phyloP scores from a whole-genome alignment of 2,113 vertebrate species.

The Cepphus grylle region DNA sequence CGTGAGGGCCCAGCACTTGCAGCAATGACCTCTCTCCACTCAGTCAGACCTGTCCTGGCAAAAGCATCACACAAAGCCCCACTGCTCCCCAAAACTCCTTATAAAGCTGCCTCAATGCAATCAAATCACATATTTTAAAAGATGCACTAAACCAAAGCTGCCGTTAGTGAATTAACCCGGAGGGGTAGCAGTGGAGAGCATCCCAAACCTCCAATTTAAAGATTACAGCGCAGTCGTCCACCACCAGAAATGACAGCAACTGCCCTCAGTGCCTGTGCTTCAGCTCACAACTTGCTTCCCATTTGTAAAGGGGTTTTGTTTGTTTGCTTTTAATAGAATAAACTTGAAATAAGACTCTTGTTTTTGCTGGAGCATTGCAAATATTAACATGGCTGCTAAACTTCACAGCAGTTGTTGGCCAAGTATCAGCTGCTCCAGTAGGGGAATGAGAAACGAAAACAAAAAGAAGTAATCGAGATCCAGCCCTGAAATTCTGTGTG shows the following conservation, averaged over 20 bases:
- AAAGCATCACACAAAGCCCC: not conserved
- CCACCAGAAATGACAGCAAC: not conserved
- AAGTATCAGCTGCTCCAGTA: not conserved
- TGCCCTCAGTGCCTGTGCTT: not conserved
- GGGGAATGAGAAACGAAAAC: not conserved
- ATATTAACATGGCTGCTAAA: not conserved
- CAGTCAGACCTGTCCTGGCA: not conserved
- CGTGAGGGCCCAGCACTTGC: not conserved
- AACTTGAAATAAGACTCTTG: not conserved
- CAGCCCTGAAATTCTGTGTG: not conserved
- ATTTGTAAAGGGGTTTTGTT: not conserved
- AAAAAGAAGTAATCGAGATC: not conserved
- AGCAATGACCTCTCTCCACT: not conserved
- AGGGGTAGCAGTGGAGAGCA: not conserved
- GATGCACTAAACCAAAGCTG: not conserved
- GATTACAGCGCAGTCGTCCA: rapidly evolving
- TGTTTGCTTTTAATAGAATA: not conserved
- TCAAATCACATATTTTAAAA: not conserved
- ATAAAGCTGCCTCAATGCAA: not conserved
- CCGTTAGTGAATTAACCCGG: not conserved
- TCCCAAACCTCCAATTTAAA: not conserved
- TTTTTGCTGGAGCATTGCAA: not conserved
- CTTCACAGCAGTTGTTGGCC: not conserved
- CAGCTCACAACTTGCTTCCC: not conserved
- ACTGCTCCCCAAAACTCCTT: not conserved